Conservation (phyloP, 2,113 vertebrate genomes). For the Empidonax traillii region DNA sequence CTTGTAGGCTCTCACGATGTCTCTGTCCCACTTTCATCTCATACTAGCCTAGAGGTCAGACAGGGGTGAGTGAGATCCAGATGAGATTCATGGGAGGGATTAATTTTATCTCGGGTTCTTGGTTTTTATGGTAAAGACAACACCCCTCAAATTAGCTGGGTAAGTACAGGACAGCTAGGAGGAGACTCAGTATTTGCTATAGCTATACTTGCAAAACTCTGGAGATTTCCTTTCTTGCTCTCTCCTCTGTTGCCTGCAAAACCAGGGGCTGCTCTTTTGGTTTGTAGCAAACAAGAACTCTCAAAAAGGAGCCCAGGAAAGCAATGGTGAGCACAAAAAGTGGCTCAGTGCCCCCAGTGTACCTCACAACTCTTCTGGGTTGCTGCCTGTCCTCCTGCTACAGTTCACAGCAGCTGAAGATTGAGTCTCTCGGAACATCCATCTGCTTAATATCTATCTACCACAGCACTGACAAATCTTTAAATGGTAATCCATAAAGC, state of each 20-base stretch:
- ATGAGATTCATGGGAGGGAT: neutral
- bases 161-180: neutral
- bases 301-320: neutral
- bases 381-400: neutral
- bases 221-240: neutral
- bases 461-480: neutral
- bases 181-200: neutral
- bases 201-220: neutral
- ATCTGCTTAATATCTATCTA: no score
- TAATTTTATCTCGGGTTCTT: neutral
- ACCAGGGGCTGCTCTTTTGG: neutral
- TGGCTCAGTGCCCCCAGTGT: neutral
- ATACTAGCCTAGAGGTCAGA: neutral
- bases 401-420: neutral
- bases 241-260: neutral
- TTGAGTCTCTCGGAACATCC: neutral
- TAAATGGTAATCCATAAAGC: no score
- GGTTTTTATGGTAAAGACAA: neutral
- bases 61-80: neutral
- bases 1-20: neutral
- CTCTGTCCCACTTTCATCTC: neutral
- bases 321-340: fast-evolving
- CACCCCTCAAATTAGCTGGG: neutral
- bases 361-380: fast-evolving
- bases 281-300: neutral